Percentiles rank a stretch among this genome's conserved stretches.
Evolutionary conservation across 1,140 invertebrate genomes (phyloP).

Genomic region (Mizuhopecten yessoensis): DNA sequence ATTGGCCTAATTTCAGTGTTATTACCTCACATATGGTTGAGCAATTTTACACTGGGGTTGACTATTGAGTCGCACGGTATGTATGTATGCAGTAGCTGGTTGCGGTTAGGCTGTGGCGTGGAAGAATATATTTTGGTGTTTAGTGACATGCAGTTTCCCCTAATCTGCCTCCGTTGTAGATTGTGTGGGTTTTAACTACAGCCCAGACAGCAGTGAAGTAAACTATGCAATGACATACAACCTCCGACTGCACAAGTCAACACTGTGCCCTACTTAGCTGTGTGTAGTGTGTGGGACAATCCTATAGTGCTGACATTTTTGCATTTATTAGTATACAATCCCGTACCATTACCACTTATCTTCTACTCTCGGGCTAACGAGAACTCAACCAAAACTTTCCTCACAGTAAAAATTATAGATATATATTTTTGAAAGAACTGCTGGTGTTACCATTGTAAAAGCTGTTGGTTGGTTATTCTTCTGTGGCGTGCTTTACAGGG

Average conservation of each 20-base stretch:
- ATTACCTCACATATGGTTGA: constrained; percentile 34
- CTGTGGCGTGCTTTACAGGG: neutral
- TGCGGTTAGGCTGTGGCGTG: neutral
- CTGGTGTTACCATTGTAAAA: neutral
- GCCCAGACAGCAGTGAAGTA: neutral
- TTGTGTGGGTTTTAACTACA: neutral
- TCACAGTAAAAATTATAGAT: neutral
- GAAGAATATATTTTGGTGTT: neutral
- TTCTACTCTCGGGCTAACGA: neutral
- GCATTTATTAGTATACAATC: neutral
- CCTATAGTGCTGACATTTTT: neutral
- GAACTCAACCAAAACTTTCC: neutral
- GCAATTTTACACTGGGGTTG: constrained; percentile 21
- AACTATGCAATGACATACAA: neutral
- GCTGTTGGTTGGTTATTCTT: neutral
- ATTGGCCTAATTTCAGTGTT: constrained; percentile 15
- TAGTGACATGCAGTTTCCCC: neutral
- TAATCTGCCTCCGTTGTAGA: neutral
- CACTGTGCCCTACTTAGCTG: neutral
- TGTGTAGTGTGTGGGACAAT: neutral
- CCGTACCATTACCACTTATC: neutral
- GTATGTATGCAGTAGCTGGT: neutral
- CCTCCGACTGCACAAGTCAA: neutral
- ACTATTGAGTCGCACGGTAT: neutral
- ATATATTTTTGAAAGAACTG: neutral